Evolutionary conservation across 2,888 invertebrate species (phyloP), one percentile per base, ranked within the genome.

Genomic region (Tanypteryx hageni): DNA sequence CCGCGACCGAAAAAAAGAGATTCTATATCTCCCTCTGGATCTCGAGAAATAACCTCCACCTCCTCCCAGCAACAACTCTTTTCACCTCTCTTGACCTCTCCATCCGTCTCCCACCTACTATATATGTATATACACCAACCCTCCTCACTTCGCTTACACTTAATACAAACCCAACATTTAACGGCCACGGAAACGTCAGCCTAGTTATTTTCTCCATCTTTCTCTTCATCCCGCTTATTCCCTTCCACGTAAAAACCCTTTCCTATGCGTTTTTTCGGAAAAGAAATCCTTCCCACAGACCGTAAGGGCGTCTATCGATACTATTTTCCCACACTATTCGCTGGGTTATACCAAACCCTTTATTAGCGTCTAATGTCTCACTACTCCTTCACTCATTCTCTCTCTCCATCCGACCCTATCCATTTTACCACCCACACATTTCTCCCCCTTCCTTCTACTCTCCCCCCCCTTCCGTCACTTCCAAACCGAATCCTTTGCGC

Each of bases 311-410:
- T 76, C 76, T 22, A 76, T 76, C 76, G 14, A 27, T 27, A 27
- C 76, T 27, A 76, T 27, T 76, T 76, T 76, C 76, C 76, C 76
- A 76, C 76, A 76, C 76, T 76, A 44, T 44, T 44, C 44, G 44
- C 27, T 27, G 22, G 22, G 68, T 68, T 68, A 68, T 68, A 68
- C 22, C 76, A 76, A 76, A 76, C 76, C 76, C 76, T 76, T 76
- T 76, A 76, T 76, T 76, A 76, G 76, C 22, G 76, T 76, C 76
- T 76, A 76, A 76, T 76, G 76, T 76, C 76, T 76, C 76, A 76
- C 76, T 76, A 76, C 76, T 76, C 27, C 27, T 76, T 76, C 64
- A 64, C 64, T 64, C 44, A 44, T 5, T 44, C 44, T 64, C 64
- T 7, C 44, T 44, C 44, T 64, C 64, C 18, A 64, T 64, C 64